These are phyloP conservation scores for Channallabes apus DNA, from an alignment of 2,797 vertebrate genomes.

Conservation along the genomic window DNA sequence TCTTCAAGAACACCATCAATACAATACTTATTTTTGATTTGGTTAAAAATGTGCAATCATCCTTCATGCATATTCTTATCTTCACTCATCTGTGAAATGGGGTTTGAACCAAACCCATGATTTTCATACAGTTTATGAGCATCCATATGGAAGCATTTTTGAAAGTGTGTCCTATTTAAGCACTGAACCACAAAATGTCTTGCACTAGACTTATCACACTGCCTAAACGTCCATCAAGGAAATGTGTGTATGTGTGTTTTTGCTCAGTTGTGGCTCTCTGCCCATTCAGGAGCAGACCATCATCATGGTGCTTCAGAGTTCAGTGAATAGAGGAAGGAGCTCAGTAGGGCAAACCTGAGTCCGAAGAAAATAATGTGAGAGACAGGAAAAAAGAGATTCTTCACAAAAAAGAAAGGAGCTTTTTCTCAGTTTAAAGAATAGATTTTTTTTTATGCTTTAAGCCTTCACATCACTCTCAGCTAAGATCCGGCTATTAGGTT, in stretches of 20 bases:
- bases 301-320: slow-evolving; percentile 23
- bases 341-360: background rate
- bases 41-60: slow-evolving; percentile 1
- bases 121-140: slow-evolving; percentile 19
- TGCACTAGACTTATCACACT: slow-evolving; percentile 26
- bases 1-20: slow-evolving; percentile 7
- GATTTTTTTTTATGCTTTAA: slow-evolving; percentile 26
- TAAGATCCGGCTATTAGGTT: slow-evolving; percentile 28
- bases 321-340: slow-evolving; percentile 14
- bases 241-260: slow-evolving; percentile 13
- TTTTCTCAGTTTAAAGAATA: slow-evolving; percentile 18
- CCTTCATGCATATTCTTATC: slow-evolving; percentile 34
- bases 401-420: background rate
- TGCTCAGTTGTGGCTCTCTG: slow-evolving; percentile 32
- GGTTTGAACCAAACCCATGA: slow-evolving; percentile 34
- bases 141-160: slow-evolving; percentile 31
- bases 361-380: slow-evolving; percentile 30
- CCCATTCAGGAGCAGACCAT: slow-evolving; percentile 31
- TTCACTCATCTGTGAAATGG: slow-evolving; percentile 35
- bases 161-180: slow-evolving; percentile 51
- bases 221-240: slow-evolving; percentile 14
- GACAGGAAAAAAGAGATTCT: slow-evolving; percentile 11
- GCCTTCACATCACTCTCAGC: slow-evolving; percentile 14
- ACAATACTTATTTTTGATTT: slow-evolving; percentile 10
- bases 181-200: slow-evolving; percentile 41